Evolutionary conservation across 2,113 vertebrate species (phyloP).

Genomic region (Grantiella picta): DNA sequence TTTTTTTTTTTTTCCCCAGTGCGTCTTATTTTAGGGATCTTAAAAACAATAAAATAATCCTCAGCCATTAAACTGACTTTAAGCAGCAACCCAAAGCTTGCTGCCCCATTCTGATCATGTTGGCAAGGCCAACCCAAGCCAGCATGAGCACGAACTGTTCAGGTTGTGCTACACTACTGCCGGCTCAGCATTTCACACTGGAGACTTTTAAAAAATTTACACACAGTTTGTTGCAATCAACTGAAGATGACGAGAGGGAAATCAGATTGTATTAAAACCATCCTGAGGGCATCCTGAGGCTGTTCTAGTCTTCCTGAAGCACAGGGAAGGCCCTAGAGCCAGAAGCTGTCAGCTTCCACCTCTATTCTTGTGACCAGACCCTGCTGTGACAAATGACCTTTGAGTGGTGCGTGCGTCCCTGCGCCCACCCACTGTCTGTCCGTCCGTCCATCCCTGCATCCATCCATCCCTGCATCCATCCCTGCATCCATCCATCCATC

Average conservation of each 20-base stretch:
- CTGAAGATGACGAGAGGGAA: neutral
- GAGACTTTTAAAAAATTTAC: neutral
- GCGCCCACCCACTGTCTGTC: neutral
- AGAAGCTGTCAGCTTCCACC: conserved; percentile 24
- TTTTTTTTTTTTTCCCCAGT: neutral
- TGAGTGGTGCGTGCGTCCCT: neutral
- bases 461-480: neutral
- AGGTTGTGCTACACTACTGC: neutral
- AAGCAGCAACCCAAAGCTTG: neutral
- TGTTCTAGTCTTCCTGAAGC: conserved; percentile 22
- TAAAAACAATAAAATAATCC: neutral
- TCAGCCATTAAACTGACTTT: neutral
- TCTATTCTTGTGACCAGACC: neutral
- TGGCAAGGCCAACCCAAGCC: neutral
- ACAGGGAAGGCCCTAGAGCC: conserved; percentile 5
- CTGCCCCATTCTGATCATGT: fast-evolving
- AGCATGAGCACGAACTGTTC: neutral
- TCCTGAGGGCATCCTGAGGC: conserved; percentile 23
- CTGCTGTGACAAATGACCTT: neutral
- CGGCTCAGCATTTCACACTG: neutral
- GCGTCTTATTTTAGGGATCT: neutral
- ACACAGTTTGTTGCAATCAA: neutral
- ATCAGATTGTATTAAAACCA: neutral
- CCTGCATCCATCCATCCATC: neutral
- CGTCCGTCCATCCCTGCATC: neutral